Conservation (phyloP, 2,797 vertebrate genomes). For the Lepidocolaptes lacrymiger region DNA sequence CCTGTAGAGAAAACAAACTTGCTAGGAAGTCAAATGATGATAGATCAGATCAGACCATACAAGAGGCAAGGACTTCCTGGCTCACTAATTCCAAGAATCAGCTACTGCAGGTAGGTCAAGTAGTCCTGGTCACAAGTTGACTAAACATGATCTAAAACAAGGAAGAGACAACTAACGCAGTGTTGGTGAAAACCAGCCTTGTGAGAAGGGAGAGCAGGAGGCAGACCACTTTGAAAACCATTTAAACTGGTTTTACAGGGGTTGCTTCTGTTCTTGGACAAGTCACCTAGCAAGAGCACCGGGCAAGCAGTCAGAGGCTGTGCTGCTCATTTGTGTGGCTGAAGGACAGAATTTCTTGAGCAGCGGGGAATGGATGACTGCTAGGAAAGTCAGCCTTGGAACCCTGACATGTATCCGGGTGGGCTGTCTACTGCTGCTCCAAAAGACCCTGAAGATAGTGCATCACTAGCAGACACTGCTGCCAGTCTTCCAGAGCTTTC, state of each 20-base stretch:
- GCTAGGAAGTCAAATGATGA: neutral
- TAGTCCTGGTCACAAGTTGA: neutral
- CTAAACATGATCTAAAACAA: neutral
- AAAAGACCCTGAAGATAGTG: neutral
- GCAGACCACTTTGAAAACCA: neutral
- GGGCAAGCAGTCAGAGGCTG: neutral
- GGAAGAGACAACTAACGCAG: neutral
- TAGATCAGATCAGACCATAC: neutral
- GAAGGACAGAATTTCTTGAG: neutral
- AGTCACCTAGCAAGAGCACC: neutral
- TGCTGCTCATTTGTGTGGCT: rapidly evolving
- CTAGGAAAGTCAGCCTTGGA: neutral
- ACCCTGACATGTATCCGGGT: neutral
- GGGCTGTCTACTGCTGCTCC: neutral
- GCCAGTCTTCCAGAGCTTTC: neutral
- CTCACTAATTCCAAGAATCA: neutral
- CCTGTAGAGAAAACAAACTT: neutral
- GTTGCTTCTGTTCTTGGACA: neutral
- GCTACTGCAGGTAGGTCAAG: neutral
- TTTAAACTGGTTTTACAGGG: neutral
- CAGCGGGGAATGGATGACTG: neutral
- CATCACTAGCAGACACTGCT: rapidly evolving
- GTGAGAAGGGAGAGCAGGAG: neutral
- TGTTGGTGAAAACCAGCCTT: neutral
- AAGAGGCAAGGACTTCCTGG: neutral